Conservation (phyloP, 1,140 invertebrate genomes). For the Lepidostoma basale region DNA sequence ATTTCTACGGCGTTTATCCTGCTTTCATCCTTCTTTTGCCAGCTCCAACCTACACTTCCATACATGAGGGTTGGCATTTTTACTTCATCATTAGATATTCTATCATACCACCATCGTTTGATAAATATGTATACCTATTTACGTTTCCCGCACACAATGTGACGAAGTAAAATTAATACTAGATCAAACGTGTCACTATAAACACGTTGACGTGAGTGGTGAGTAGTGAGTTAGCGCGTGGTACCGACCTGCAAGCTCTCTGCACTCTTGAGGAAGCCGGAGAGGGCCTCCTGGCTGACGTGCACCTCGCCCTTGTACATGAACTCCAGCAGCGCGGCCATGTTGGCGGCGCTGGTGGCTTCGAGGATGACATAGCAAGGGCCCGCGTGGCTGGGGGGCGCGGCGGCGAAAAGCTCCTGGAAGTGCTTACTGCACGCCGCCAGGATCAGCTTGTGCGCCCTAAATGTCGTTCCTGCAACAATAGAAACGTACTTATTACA, state of each 20-base stretch:
- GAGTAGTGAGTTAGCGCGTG: no score
- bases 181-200: no score
- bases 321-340: slow-evolving; percentile 88
- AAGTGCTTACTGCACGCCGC: slow-evolving; percentile 94
- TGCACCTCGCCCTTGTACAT: slow-evolving; percentile 94
- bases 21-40: no score
- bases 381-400: slow-evolving; percentile 79
- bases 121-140: no score
- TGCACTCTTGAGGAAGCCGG: slow-evolving; percentile 88
- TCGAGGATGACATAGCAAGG: slow-evolving; percentile 85
- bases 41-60: no score
- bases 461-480: slow-evolving; percentile 83
- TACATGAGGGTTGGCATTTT: no score
- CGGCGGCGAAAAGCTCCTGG: slow-evolving; percentile 88
- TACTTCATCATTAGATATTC: no score
- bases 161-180: no score
- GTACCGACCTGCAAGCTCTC: slow-evolving; percentile 79
- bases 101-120: no score
- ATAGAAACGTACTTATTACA: slow-evolving; percentile 32
- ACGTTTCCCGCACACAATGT: no score
- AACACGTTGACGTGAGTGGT: no score
- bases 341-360: slow-evolving; percentile 84
- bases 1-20: no score
- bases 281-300: slow-evolving; percentile 86
- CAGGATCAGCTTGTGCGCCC: slow-evolving; percentile 88